Evolutionary conservation across 1,140 invertebrate species (phyloP).

Genomic region (Ylistrum balloti): DNA sequence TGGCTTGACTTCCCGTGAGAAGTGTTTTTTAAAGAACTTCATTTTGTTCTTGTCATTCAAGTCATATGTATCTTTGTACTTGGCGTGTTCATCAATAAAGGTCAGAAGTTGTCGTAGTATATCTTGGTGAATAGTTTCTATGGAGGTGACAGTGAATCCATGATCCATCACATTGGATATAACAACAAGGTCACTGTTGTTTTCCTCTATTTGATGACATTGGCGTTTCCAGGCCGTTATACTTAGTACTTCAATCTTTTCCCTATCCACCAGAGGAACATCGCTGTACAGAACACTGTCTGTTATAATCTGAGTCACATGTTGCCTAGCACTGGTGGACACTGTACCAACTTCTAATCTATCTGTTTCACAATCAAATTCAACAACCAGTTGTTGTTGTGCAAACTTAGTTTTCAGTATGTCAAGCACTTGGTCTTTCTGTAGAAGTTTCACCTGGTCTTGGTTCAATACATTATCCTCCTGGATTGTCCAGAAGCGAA

Average conservation of each 20-base stretch:
- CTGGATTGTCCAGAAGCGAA: conserved; percentile 44
- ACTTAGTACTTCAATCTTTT: conserved; percentile 36
- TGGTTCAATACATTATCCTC: conserved; percentile 17
- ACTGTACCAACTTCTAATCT: not conserved
- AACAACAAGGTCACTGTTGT: conserved; percentile 2
- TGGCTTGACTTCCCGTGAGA: not conserved
- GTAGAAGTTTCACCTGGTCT: conserved; percentile 41
- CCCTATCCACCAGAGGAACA: not conserved
- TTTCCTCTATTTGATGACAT: not conserved
- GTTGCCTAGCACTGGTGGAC: not conserved
- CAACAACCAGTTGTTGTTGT: conserved; percentile 2
- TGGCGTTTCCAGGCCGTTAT: not conserved
- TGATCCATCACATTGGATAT: not conserved
- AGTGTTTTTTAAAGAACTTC: conserved; percentile 51
- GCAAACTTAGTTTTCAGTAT: conserved; percentile 8
- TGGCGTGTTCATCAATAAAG: conserved; percentile 45
- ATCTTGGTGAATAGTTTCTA: not conserved
- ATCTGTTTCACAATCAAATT: conserved; percentile 25
- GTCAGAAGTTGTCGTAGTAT: not conserved
- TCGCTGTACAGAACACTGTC: not conserved
- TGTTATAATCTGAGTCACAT: not conserved
- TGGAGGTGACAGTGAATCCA: conserved; percentile 15
- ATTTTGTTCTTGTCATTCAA: conserved; percentile 8
- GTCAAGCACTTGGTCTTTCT: not conserved
- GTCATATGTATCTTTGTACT: conserved; percentile 41